These are phyloP conservation scores for Philonicus albiceps DNA, from an alignment of 2,888 invertebrate genomes.

Conservation along the genomic window DNA sequence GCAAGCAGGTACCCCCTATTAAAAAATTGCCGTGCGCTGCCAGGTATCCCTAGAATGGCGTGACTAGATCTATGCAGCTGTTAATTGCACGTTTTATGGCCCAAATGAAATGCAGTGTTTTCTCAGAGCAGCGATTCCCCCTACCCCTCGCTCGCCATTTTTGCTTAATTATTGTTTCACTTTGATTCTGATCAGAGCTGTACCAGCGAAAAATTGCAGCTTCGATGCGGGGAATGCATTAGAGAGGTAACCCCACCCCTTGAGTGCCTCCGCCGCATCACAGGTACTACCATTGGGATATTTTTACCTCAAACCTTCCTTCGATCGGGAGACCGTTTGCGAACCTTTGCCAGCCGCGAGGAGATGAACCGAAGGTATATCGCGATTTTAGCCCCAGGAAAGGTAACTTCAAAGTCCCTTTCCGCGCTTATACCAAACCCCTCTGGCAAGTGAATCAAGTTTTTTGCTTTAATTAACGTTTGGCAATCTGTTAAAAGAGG, in stretches of 20 bases:
- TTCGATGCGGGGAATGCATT: background rate
- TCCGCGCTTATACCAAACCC: background rate
- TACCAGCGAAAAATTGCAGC: background rate
- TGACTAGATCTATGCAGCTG: conserved; percentile 35
- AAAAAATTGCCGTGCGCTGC: background rate
- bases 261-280: background rate
- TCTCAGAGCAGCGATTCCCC: background rate
- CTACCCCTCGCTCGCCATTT: background rate
- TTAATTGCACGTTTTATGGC: conserved; percentile 36
- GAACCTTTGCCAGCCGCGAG: background rate
- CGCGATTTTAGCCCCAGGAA: background rate
- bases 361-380: background rate
- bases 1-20: conserved; percentile 21
- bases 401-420: background rate
- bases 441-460: conserved; percentile 14
- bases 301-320: background rate
- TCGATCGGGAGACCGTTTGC: background rate
- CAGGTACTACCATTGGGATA: background rate
- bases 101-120: conserved; percentile 31
- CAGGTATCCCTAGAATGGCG: conserved; percentile 19
- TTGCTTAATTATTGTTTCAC: conserved; percentile 28
- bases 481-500: conserved; percentile 4
- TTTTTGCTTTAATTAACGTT: conserved; percentile 31
- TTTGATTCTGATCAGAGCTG: conserved; percentile 14
- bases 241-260: background rate